Evolutionary conservation across 2,113 vertebrate genomes (phyloP).

Genomic region (Callocephalon fimbriatum): DNA sequence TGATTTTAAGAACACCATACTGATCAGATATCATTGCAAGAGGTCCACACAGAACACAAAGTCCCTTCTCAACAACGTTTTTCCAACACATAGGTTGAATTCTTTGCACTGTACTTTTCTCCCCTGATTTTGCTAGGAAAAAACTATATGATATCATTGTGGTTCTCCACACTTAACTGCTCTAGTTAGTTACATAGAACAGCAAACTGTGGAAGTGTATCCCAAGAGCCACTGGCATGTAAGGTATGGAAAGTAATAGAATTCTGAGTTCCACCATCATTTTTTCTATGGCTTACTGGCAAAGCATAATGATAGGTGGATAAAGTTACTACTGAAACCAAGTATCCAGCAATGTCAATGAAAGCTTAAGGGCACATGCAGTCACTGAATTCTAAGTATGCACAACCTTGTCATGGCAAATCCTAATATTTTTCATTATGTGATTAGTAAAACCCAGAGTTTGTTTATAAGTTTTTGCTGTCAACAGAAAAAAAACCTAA

Average conservation of each 20-base stretch:
- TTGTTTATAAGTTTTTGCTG: not conserved
- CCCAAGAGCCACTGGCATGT: not conserved
- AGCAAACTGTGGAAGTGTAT: not conserved
- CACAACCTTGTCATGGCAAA: not conserved
- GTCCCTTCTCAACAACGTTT: not conserved
- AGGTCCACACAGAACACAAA: not conserved
- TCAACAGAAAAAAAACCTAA: not conserved
- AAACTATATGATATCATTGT: accelerated
- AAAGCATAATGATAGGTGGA: not conserved
- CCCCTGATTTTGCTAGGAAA: not conserved
- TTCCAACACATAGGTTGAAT: not conserved
- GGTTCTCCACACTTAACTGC: accelerated
- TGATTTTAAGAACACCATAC: not conserved
- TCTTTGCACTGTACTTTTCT: not conserved
- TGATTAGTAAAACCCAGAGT: not conserved
- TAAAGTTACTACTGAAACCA: not conserved
- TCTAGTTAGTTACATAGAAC: not conserved
- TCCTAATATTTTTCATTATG: not conserved
- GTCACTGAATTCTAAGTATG: not conserved
- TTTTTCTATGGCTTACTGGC: not conserved
- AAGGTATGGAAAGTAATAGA: not conserved
- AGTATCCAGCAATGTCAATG: not conserved
- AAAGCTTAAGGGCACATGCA: not conserved
- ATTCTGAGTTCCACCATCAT: accelerated
- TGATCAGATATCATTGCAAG: not conserved